These are phyloP conservation scores for Drosophila lowei DNA, from an alignment of 1,140 invertebrate genomes.

Conservation along the genomic window DNA sequence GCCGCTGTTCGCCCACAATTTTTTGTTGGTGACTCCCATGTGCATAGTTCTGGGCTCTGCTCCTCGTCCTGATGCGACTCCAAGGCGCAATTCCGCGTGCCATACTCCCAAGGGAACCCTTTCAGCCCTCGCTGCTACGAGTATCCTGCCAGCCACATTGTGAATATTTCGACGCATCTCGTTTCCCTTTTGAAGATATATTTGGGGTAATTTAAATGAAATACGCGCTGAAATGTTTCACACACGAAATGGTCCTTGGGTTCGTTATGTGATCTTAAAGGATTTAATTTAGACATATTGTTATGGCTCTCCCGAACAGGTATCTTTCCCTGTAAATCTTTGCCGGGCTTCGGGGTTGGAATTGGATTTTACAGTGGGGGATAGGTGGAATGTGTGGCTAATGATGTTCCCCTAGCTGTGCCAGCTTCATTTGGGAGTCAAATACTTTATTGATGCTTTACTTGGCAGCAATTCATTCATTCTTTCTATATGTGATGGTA, in stretches of 20 bases:
- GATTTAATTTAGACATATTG: constrained; percentile 74
- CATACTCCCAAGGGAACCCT: constrained; percentile 54
- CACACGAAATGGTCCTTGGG: constrained; percentile 13
- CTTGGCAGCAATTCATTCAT: neutral
- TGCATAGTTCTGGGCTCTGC: constrained; percentile 73
- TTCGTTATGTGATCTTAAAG: constrained; percentile 59
- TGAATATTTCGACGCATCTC: constrained; percentile 28
- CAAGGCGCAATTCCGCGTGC: constrained; percentile 72
- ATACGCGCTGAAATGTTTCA: constrained; percentile 64
- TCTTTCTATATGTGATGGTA: too few species aligned
- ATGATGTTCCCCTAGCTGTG: constrained; percentile 9
- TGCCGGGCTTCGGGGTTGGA: neutral
- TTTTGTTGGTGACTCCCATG: constrained; percentile 68
- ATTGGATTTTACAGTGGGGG: neutral
- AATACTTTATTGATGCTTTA: neutral
- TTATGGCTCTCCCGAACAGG: constrained; percentile 45
- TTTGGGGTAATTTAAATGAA: constrained; percentile 75
- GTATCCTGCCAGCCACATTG: constrained; percentile 20
- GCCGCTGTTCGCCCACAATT: neutral
- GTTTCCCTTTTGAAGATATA: constrained; percentile 51
- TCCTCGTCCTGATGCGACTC: constrained; percentile 72
- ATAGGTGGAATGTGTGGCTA: neutral
- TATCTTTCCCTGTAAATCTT: constrained; percentile 26
- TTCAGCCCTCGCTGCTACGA: constrained; percentile 14
- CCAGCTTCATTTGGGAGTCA: neutral